Evolutionary conservation across 2,113 vertebrate genomes (phyloP).

Genomic region (Scolopax mira): DNA sequence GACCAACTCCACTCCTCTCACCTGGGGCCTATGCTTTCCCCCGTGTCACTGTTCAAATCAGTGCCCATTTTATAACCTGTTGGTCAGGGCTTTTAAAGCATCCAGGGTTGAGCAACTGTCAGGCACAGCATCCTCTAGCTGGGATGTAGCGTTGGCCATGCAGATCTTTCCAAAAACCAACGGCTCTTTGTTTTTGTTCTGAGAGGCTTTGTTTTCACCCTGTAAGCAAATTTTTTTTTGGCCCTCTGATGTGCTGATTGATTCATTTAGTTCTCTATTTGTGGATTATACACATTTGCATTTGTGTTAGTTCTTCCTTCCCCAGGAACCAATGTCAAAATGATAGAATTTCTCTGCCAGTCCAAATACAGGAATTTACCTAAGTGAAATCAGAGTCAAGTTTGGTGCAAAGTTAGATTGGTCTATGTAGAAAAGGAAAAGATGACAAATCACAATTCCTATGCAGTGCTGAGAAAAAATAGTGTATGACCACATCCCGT

Average conservation of each 20-base stretch:
- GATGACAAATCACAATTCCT: neutral
- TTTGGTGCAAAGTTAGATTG: neutral
- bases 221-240: neutral
- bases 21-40: rapidly evolving
- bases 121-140: neutral
- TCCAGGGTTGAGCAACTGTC: neutral
- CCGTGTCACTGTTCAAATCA: rapidly evolving
- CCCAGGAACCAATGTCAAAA: neutral
- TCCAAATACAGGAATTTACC: neutral
- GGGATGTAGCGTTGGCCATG: rapidly evolving
- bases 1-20: neutral
- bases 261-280: neutral
- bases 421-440: neutral
- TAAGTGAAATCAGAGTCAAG: neutral
- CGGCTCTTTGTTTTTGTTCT: neutral
- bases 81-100: neutral
- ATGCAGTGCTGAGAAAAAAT: neutral
- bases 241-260: rapidly evolving
- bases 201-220: neutral
- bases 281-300: neutral
- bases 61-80: rapidly evolving
- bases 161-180: neutral
- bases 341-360: neutral
- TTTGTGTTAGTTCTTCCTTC: neutral
- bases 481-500: neutral